A percentile compares a stretch with the other conserved stretches of the same genome.
Evolutionary conservation across 2,888 invertebrate species (phyloP).

Genomic region (Acleris cristana): DNA sequence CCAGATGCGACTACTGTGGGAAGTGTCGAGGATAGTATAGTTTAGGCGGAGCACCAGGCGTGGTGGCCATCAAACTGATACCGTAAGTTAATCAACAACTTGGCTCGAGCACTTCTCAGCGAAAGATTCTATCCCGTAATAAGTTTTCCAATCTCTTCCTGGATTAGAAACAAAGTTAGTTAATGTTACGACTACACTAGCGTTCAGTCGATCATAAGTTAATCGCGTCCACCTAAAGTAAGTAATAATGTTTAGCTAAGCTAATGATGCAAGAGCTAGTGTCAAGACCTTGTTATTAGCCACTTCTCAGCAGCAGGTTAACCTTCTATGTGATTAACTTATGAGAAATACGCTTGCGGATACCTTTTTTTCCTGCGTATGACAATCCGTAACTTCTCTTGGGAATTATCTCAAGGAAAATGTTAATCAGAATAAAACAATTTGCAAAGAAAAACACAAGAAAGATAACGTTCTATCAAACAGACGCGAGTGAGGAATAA

Average conservation of each 20-base stretch:
- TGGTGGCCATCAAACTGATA: slow-evolving; percentile 41
- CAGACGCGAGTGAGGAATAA: neutral
- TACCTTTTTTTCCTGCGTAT: neutral
- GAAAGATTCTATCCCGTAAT: slow-evolving; percentile 48
- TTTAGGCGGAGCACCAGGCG: slow-evolving; percentile 7
- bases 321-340: neutral
- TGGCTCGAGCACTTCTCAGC: slow-evolving; percentile 44
- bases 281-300: too few species aligned
- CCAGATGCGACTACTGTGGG: too few species aligned
- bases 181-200: slow-evolving; percentile 6
- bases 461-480: neutral
- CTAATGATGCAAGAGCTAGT: too few species aligned
- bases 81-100: slow-evolving; percentile 57
- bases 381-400: neutral
- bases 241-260: too few species aligned
- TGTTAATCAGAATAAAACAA: neutral
- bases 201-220: slow-evolving; percentile 9
- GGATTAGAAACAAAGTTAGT: slow-evolving; percentile 46
- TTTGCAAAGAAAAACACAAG: neutral
- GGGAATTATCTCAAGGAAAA: neutral
- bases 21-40: slow-evolving; percentile 7
- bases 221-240: neutral
- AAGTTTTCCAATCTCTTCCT: slow-evolving; percentile 58
- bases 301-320: too few species aligned
- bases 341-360: neutral